Evolutionary conservation across 2,113 vertebrate species (phyloP).

Genomic region (Paratilapia polleni): DNA sequence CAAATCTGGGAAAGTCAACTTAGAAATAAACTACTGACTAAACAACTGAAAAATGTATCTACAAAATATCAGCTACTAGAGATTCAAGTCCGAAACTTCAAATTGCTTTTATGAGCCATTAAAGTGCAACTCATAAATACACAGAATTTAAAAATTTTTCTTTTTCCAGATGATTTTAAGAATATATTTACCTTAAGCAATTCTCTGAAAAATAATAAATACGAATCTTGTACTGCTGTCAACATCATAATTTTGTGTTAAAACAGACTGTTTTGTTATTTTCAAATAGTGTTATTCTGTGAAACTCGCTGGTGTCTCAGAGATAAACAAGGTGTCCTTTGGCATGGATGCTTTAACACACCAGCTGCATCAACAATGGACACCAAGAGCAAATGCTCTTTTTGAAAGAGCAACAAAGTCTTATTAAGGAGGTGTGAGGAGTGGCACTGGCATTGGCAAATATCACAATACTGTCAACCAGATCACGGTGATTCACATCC

Average conservation of each 20-base stretch:
- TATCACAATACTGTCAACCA: conserved; percentile 11
- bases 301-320: background rate
- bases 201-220: background rate
- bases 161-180: background rate
- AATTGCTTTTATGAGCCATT: too few relatives aligned
- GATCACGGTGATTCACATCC: background rate
- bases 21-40: background rate
- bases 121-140: too few relatives aligned
- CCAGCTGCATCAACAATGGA: conserved; percentile 3
- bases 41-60: too few relatives aligned
- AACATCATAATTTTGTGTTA: background rate
- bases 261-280: background rate
- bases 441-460: background rate
- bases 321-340: background rate
- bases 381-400: background rate
- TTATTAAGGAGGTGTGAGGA: conserved; percentile 1
- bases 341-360: background rate
- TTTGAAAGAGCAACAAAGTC: background rate
- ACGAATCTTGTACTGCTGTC: background rate
- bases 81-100: background rate
- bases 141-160: too few relatives aligned
- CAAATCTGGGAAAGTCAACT: background rate
- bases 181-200: background rate
- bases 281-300: background rate
- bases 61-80: background rate